phyloP scores from a whole-genome alignment of 2,797 vertebrate genomes.

The Chlorospingus semifuscus region DNA sequence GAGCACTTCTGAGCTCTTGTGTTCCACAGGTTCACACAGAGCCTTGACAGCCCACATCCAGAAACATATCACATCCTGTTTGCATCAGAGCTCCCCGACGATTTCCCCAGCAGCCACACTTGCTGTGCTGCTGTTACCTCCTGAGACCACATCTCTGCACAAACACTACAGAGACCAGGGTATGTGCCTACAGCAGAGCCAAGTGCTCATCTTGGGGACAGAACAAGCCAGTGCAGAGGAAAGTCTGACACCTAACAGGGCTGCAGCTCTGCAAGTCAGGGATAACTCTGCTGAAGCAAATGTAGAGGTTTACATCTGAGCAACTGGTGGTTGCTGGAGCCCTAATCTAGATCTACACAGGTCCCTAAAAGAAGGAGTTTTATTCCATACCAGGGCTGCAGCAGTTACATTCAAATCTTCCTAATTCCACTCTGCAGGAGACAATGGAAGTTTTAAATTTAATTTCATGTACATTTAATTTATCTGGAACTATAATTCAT shows the following conservation, averaged over 20 bases:
- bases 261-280: not conserved
- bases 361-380: not conserved
- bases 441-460: not conserved
- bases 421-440: not conserved
- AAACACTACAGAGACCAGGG: not conserved
- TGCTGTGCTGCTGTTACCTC: not conserved
- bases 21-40: not conserved
- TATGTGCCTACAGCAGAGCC: not conserved
- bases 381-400: not conserved
- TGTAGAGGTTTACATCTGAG: not conserved
- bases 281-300: not conserved
- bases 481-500: not conserved
- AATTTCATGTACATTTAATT: not conserved
- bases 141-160: not conserved
- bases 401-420: not conserved
- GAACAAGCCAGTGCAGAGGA: not conserved
- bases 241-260: not conserved
- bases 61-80: conserved; percentile 26
- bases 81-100: not conserved
- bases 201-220: not conserved
- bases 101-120: not conserved
- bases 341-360: not conserved
- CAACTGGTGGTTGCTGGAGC: not conserved
- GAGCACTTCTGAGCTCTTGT: not conserved
- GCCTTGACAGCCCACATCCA: conserved; percentile 7